These are phyloP conservation scores for Tadarida brasiliensis DNA, from an alignment of 2,797 vertebrate genomes.

Conservation along the genomic window DNA sequence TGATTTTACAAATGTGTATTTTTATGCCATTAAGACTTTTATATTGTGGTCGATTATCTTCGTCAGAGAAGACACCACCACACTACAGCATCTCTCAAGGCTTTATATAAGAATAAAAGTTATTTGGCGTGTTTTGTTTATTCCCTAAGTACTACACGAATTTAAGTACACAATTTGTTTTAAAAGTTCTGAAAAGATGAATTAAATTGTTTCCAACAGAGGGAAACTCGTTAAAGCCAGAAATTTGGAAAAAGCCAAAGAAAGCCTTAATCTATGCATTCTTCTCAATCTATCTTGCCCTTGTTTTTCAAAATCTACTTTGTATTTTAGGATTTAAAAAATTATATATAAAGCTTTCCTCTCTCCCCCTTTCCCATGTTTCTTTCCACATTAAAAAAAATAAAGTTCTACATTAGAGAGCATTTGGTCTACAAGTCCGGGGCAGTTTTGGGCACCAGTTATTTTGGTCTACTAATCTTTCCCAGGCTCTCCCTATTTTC, in stretches of 20 bases:
- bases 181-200: conserved; percentile 48
- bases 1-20: conserved; percentile 70
- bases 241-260: conserved; percentile 9
- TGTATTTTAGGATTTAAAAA: conserved; percentile 49
- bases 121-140: neutral
- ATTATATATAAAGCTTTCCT: neutral
- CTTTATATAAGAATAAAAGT: conserved; percentile 12
- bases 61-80: neutral
- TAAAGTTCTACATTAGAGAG: neutral
- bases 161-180: neutral
- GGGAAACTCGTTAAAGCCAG: conserved; percentile 1
- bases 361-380: neutral
- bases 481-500: conserved; percentile 73
- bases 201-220: neutral
- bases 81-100: neutral
- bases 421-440: conserved; percentile 33
- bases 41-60: neutral
- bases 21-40: conserved; percentile 65
- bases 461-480: conserved; percentile 74
- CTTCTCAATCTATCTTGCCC: neutral
- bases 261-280: neutral
- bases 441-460: conserved; percentile 57
- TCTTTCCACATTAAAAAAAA: neutral
- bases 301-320: conserved; percentile 46
- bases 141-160: neutral